Conservation (phyloP, 2,888 invertebrate genomes). For the Orthonevra nobilis region DNA sequence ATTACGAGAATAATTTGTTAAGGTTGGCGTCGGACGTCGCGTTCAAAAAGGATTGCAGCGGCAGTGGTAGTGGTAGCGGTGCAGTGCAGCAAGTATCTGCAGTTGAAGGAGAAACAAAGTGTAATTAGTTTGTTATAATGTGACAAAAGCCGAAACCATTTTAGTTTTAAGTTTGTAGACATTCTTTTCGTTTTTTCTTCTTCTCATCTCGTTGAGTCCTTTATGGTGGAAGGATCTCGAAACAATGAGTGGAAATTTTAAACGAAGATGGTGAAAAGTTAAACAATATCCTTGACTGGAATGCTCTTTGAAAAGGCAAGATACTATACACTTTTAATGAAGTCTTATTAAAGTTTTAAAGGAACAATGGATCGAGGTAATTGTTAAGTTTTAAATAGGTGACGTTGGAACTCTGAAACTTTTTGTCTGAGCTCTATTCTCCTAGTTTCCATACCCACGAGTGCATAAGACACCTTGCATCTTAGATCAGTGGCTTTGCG, state of each 20-base stretch:
- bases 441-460: too few species aligned
- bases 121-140: constrained; percentile 59
- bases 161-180: background rate
- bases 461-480: too few species aligned
- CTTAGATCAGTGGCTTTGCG: too few species aligned
- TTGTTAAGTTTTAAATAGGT: background rate
- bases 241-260: constrained; percentile 29
- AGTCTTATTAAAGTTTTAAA: constrained; percentile 37
- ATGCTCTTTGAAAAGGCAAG: background rate
- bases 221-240: background rate
- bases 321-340: constrained; percentile 12
- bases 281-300: constrained; percentile 33
- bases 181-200: background rate
- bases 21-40: too few species aligned
- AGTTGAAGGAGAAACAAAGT: constrained; percentile 33
- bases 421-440: too few species aligned
- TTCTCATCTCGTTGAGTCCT: background rate
- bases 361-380: background rate
- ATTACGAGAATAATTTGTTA: constrained; percentile 78
- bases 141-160: constrained; percentile 45
- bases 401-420: too few species aligned
- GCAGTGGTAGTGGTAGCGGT: too few species aligned
- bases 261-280: constrained; percentile 1
- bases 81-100: constrained; percentile 22
- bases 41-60: too few species aligned